Evolutionary conservation across 2,113 vertebrate species (phyloP), one percentile per base, ranked within the genome.

Genomic region (Plecturocebus donacophilus): DNA sequence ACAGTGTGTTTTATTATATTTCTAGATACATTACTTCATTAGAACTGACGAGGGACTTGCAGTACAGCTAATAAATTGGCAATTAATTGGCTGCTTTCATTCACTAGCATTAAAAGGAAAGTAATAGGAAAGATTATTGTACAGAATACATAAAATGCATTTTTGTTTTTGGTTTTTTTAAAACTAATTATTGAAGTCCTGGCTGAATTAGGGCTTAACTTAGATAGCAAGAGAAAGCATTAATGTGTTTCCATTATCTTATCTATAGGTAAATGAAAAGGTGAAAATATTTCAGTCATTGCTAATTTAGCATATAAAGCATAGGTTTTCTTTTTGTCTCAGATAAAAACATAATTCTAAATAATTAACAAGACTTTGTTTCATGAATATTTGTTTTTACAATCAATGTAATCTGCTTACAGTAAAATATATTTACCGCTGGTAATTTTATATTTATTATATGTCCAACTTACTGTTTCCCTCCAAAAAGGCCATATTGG

Each of bases 221-320:
- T 92, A 96, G 54, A 93, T 98, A 98, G 97, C 98, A 98, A 98
- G 96, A 98, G 98, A 98, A 98, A 95, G 96, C 97, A 97, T 95
- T 91, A 64, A 52, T 95, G 82, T 95, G 93, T 95, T 97, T 96
- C 73, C 97, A 91, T 96, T 97, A 94, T 96, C 92, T 21, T 98
- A 27, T 73, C 23, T 97, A 70, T 96, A 97, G 94, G 32, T 94
- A 92, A 96, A 90, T 95, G 40, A 95, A 95, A 97, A 95, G 30
- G 47, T 96, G 70, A 90, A 25, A 86, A 30, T 95, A 42, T 92
- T 90, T 90, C 49, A 96, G 64, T 94, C 47, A 91, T 83, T 94
- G 38, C 40, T 96, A 93, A 94, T 79, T 96, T 87, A 94, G 20
- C 68, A 47, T 91, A 56, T 93, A 90, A 90, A 85, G 93, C 42